Percentiles rank a stretch among this genome's conserved stretches.
Conservation (phyloP, 1,140 invertebrate species). For the Camponotus pennsylvanicus region DNA sequence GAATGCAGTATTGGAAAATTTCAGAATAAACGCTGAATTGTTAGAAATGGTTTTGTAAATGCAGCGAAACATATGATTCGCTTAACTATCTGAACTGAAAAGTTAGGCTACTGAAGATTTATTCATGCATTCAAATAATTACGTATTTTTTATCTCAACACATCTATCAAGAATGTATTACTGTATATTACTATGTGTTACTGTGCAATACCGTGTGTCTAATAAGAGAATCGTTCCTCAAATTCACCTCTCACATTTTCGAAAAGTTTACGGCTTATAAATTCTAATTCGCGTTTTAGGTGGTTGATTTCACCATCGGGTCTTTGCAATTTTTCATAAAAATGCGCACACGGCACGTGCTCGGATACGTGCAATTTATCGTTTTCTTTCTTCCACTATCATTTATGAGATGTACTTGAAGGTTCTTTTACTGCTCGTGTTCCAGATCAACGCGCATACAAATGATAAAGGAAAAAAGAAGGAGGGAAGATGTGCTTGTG, state of each 20-base stretch:
- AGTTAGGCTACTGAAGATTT: neutral
- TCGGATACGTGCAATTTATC: constrained; percentile 44
- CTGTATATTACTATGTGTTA: neutral
- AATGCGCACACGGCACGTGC: neutral
- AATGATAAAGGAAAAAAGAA: constrained; percentile 4
- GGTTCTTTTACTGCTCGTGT: constrained; percentile 52
- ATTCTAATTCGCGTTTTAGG: constrained; percentile 38
- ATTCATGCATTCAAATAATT: too few relatives aligned
- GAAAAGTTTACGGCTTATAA: neutral
- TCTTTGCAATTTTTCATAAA: constrained; percentile 40
- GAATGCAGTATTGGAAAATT: neutral
- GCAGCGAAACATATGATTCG: neutral
- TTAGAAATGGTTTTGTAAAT: neutral
- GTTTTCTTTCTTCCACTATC: constrained; percentile 11
- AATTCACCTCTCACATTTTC: neutral
- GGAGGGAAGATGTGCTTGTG: too few relatives aligned
- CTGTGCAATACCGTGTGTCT: neutral
- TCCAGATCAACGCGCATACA: constrained; percentile 36
- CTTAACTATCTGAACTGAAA: neutral
- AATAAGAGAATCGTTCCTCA: neutral
- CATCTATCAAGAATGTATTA: neutral
- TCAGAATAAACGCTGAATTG: neutral
- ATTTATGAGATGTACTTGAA: constrained; percentile 41
- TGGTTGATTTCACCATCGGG: constrained; percentile 12
- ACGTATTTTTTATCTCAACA: too few relatives aligned